Evolutionary conservation across 2,113 vertebrate genomes (phyloP).

Genomic region (Mormyrus lacerda): DNA sequence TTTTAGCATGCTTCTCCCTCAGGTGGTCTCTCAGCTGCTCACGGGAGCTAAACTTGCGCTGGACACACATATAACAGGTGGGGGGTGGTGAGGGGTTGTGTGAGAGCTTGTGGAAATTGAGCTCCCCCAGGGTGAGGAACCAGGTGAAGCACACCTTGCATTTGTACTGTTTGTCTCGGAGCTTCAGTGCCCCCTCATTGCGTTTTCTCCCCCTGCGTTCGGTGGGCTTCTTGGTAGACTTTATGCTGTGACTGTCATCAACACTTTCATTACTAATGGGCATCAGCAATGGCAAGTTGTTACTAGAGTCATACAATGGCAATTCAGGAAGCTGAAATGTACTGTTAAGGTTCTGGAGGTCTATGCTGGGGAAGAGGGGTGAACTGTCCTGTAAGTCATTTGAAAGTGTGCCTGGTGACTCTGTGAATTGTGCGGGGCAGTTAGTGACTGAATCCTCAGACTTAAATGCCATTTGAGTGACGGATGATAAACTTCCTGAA

Average conservation of each 20-base stretch:
- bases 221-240: constrained; percentile 43
- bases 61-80: constrained; percentile 97
- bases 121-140: constrained; percentile 81
- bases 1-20: constrained; percentile 84
- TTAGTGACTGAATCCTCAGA: constrained; percentile 40
- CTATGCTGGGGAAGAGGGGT: constrained; percentile 55
- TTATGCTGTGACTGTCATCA: constrained; percentile 37
- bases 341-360: constrained; percentile 65
- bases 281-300: constrained; percentile 50
- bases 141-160: constrained; percentile 94
- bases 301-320: constrained; percentile 60
- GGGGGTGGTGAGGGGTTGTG: constrained; percentile 90
- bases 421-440: constrained; percentile 40
- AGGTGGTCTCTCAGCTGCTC: constrained; percentile 88
- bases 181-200: constrained; percentile 57
- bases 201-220: constrained; percentile 58
- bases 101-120: constrained; percentile 89
- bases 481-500: constrained; percentile 38
- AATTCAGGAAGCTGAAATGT: constrained; percentile 70
- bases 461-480: constrained; percentile 47
- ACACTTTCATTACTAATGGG: constrained; percentile 24
- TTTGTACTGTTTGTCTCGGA: constrained; percentile 82
- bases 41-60: constrained; percentile 89
- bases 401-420: constrained; percentile 45
- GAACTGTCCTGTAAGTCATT: constrained; percentile 40